phyloP scores from a whole-genome alignment of 2,113 vertebrate genomes.

The Danionella cerebrum region DNA sequence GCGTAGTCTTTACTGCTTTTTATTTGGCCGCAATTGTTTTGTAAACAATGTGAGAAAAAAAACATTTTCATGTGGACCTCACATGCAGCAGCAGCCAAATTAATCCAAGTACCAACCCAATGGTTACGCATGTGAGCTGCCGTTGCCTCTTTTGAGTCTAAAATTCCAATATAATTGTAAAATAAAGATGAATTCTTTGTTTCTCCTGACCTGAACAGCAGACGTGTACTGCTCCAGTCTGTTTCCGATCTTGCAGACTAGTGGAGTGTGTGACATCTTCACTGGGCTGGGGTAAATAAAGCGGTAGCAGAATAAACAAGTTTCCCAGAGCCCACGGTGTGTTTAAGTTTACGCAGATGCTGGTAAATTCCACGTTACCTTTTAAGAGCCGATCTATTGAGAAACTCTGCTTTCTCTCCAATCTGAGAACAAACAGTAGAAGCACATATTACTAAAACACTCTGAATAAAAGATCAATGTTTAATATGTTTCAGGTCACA shows the following conservation, averaged over 20 bases:
- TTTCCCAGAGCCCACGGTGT: background rate
- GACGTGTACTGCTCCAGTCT: constrained; percentile 86
- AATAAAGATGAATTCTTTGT: background rate
- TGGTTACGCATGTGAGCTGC: too few relatives aligned
- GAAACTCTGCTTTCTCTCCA: constrained; percentile 86
- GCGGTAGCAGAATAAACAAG: background rate
- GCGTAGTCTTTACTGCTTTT: too few relatives aligned
- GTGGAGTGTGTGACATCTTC: constrained; percentile 72
- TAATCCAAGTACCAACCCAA: too few relatives aligned
- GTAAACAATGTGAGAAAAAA: too few relatives aligned
- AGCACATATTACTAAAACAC: too few relatives aligned
- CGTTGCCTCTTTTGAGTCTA: too few relatives aligned
- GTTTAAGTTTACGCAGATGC: background rate
- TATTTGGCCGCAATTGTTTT: too few relatives aligned
- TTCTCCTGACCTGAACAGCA: constrained; percentile 77
- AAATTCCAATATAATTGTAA: too few relatives aligned
- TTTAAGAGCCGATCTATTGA: constrained; percentile 89
- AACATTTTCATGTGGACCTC: too few relatives aligned
- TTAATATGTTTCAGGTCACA: too few relatives aligned
- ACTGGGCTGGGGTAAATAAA: constrained; percentile 54
- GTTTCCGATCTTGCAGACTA: constrained; percentile 90
- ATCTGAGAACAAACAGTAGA: constrained; percentile 72
- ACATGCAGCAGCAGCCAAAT: too few relatives aligned
- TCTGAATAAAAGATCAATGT: too few relatives aligned
- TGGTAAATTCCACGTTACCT: constrained; percentile 64